phyloP scores from a whole-genome alignment of 2,888 invertebrate species.

The Amphipyra berbera region DNA sequence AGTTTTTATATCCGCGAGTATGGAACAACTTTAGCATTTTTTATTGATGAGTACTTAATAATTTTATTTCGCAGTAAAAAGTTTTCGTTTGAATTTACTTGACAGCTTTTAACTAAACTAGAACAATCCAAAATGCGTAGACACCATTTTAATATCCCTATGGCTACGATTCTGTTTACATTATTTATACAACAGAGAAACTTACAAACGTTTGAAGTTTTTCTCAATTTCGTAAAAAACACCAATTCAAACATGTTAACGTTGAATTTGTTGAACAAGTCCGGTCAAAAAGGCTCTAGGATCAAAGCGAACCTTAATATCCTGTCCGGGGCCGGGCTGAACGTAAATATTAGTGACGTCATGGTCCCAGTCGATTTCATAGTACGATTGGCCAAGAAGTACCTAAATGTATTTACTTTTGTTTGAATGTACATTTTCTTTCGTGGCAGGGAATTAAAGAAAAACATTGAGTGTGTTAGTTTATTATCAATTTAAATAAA shows the following conservation, averaged over 20 bases:
- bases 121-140: not conserved
- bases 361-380: constrained; percentile 54
- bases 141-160: not conserved
- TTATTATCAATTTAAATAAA: not conserved
- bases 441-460: constrained; percentile 33
- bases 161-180: not conserved
- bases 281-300: constrained; percentile 71
- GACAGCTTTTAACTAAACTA: not conserved
- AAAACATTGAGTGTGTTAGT: constrained; percentile 19
- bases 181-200: not conserved
- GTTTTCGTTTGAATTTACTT: not conserved
- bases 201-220: constrained; percentile 5
- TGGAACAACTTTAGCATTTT: constrained; percentile 2
- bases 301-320: constrained; percentile 72
- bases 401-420: constrained; percentile 48
- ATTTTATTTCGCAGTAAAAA: not conserved
- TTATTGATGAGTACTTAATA: constrained; percentile 1
- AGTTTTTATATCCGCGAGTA: constrained; percentile 18
- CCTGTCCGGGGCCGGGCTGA: constrained; percentile 61
- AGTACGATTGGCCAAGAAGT: constrained; percentile 33
- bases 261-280: constrained; percentile 70
- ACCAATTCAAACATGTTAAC: constrained; percentile 68
- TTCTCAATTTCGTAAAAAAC: constrained; percentile 53
- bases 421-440: constrained; percentile 22
- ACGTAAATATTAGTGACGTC: constrained; percentile 71